Evolutionary conservation across 2,113 vertebrate genomes (phyloP), one percentile per base, ranked within the genome.

Genomic region (Oxyruncus cristatus): DNA sequence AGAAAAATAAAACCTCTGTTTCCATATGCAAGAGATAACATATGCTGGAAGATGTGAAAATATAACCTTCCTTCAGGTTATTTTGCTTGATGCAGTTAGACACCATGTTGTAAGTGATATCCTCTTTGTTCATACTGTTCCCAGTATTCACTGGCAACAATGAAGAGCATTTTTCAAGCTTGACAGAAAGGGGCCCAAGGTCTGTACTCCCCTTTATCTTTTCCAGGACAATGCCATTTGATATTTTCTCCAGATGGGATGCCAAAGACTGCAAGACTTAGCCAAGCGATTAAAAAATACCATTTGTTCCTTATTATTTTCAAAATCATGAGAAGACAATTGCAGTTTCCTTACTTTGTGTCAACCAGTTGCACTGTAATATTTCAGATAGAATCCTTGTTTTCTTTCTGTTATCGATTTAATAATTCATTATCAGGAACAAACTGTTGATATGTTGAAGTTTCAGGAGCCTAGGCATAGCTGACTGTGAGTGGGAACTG

Each of bases 21-120:
- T 94, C 82, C 78, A 75, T 46, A 95, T 65, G 44, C 53, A 91
- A 50, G 12, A 91, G 18, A 41, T 42, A 89, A 68, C 10, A 8
- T 8, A 61, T 62, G 11, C 44, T 82, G 72, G 66, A 92, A 93
- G 73, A 90, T 56, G 66, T 59, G 73, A 50, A 68, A 52, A 85
- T 67, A 44, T 22, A 81, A 62, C 24, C 68, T 83, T 80, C 53
- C 49, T 94, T 95, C 46, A 92, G 86, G 79, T 92, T 92, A 91
- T 89, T 97, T 93, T 92, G 12, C 86, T 70, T 94, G 91, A 77
- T 92, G 55, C 18, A 56, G 52, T 61, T 63, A 95, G 91, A 93
- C 76, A 89, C 37, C 42, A 62, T 47, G 75, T 56, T 88, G 65
- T 79, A 89, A 67, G 62, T 41, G 55, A 92, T 89, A 77, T 39